phyloP scores from a whole-genome alignment of 2,797 vertebrate species.

The Prunella strophiata region DNA sequence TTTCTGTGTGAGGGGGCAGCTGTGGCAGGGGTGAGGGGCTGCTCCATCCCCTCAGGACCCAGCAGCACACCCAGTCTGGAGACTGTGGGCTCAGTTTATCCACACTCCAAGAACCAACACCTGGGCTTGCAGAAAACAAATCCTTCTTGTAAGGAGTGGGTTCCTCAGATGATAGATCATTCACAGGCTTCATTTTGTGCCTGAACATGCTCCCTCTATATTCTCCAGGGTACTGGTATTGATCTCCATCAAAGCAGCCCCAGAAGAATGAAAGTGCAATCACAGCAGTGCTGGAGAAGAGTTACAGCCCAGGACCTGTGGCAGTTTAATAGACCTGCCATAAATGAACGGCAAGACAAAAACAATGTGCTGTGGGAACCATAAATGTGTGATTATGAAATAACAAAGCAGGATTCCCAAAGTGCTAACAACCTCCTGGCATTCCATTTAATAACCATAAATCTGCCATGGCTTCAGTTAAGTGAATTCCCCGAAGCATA shows the following conservation, averaged over 20 bases:
- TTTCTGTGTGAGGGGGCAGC: rapidly evolving
- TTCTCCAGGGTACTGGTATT: not conserved
- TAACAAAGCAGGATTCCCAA: constrained; percentile 48
- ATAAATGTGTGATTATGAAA: constrained; percentile 62
- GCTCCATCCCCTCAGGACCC: not conserved
- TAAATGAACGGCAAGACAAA: constrained; percentile 25
- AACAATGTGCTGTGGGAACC: constrained; percentile 51
- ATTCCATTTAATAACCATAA: constrained; percentile 59
- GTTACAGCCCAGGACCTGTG: not conserved
- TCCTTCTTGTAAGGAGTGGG: not conserved
- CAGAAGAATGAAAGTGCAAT: not conserved
- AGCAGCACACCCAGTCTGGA: not conserved
- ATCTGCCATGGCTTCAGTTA: constrained; percentile 44
- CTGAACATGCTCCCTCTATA: not conserved
- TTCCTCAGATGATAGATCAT: not conserved
- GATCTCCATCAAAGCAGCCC: not conserved
- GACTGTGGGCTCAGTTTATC: not conserved
- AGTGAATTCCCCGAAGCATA: constrained; percentile 43
- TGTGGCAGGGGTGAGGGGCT: not conserved
- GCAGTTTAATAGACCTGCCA: constrained; percentile 58
- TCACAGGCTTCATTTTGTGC: not conserved
- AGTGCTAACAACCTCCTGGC: constrained; percentile 56
- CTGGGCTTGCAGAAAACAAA: not conserved
- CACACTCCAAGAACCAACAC: not conserved
- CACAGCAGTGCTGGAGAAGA: not conserved